Base-by-base conservation (phyloP, 2,888 invertebrate species). In the Aleiodes leptofemur region DNA sequence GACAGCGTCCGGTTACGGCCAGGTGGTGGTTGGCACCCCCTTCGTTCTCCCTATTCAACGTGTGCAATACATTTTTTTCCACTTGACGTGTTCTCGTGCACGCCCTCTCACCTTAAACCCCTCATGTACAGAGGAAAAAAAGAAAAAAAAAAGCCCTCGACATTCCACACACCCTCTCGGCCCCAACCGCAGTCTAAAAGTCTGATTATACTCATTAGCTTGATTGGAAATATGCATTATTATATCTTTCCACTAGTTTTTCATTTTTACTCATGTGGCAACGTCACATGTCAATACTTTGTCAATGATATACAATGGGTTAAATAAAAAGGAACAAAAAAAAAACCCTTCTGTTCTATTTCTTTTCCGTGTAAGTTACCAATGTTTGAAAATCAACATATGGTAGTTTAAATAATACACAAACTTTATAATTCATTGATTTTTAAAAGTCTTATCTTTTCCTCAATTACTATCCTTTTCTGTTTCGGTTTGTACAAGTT, bases 181-280 rank as follows among this genome's bases (percentile, higher is more conserved):
- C 66, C 51, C 74, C 72, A 64, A 51, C 73, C 23, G 64, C 55
- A 69, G 68, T 43, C 68, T 77, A 73, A 66, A 61, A 43, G 64
- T 64, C 78, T 81, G 82, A 85, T 85, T 85, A 83, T 80, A 84
- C 82, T 84, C 84, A 85, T 86, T 86, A 86, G 82, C 78, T 82
- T 83, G 82, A 86, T 87, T 85, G 83, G 81, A 83, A 82, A 83
- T 81, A 81, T 81, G 78, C 80, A 79, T 81, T 83, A 82, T 83
- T 83, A 82, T 64, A 53, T 74, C 14, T 74, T 61, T 61, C 61
- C 61, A 61, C 38, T 38, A 14, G 38, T 38, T 61, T 43, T 43
- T 64, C 48, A 13, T 43, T 43, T 34, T 29, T 16, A 57, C 38
- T n/a, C 57, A 48, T 31, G 48, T 57, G 56, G 43, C 38, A 70